Percentiles rank a stretch among this genome's conserved stretches.
These are phyloP conservation scores for Amphiprion ocellaris DNA, from an alignment of 2,113 vertebrate genomes.

Conservation along the genomic window DNA sequence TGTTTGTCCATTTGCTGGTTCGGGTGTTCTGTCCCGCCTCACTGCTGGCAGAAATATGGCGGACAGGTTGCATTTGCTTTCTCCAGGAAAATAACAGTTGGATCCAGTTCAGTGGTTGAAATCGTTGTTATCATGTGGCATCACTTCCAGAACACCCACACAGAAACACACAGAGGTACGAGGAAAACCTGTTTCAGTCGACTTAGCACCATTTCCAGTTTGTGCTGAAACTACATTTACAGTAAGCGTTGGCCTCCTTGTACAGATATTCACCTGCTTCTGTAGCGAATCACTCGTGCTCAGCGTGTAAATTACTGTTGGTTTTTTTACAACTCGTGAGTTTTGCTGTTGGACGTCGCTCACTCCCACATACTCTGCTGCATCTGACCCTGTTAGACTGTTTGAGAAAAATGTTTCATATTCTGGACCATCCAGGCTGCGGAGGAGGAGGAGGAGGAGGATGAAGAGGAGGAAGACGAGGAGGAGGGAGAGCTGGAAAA, in stretches of 20 bases:
- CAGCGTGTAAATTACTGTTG: slow-evolving; percentile 20
- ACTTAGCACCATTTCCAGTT: neutral
- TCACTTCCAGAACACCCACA: neutral
- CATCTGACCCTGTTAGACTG: slow-evolving; percentile 37
- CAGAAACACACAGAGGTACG: neutral
- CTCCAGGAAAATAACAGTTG: slow-evolving; percentile 25
- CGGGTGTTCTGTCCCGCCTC: neutral
- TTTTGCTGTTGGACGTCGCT: slow-evolving; percentile 20
- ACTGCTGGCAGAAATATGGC: slow-evolving; percentile 1
- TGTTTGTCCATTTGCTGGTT: too few relatives aligned
- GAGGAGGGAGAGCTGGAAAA: slow-evolving; percentile 6
- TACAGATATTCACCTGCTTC: neutral
- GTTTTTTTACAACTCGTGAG: slow-evolving; percentile 32
- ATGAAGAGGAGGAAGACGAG: neutral
- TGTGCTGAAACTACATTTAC: neutral
- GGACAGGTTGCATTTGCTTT: slow-evolving; percentile 23
- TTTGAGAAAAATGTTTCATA: slow-evolving; percentile 34
- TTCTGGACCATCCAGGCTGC: slow-evolving; percentile 20
- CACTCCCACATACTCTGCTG: slow-evolving; percentile 54
- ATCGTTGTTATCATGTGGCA: slow-evolving; percentile 19
- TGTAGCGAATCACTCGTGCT: slow-evolving; percentile 1
- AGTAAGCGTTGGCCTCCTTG: neutral
- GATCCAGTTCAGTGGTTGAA: slow-evolving; percentile 29
- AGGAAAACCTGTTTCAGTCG: slow-evolving; percentile 28
- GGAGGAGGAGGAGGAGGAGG: neutral